Conservation (phyloP, 92 coral and sea anemone genomes). For the Muricea muricata region DNA sequence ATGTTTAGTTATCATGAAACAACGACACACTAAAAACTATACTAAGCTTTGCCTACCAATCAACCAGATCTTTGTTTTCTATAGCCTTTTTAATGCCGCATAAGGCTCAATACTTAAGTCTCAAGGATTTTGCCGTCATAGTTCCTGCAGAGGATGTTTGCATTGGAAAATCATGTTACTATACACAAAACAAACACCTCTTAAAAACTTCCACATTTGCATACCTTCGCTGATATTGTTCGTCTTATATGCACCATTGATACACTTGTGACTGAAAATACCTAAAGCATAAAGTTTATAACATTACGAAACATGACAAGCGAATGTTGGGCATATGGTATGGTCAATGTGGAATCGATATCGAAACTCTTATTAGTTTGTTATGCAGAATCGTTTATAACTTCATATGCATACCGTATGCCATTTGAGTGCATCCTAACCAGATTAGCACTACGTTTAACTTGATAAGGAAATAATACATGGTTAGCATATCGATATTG, state of each 20-base stretch:
- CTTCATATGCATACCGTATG: constrained; percentile 31
- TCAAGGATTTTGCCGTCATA: too few relatives aligned
- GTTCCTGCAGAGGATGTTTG: background rate
- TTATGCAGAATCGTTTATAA: background rate
- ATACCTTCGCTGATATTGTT: background rate
- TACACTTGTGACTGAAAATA: background rate
- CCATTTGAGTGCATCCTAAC: background rate
- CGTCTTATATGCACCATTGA: background rate
- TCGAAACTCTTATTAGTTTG: background rate
- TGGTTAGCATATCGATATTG: background rate
- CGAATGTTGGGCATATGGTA: background rate
- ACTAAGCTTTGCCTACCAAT: too few relatives aligned
- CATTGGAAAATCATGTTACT: background rate
- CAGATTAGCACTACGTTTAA: background rate
- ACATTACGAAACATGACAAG: background rate
- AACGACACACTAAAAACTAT: too few relatives aligned
- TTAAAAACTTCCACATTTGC: background rate
- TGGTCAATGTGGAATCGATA: background rate
- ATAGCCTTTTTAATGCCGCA: too few relatives aligned
- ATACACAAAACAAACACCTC: background rate
- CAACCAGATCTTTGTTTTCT: too few relatives aligned
- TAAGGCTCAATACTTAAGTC: too few relatives aligned
- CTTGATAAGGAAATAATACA: background rate
- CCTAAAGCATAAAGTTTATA: background rate
- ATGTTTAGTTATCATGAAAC: too few relatives aligned